Base-by-base conservation (phyloP, 2,797 vertebrate species). In the Anisognathus igniventris region DNA sequence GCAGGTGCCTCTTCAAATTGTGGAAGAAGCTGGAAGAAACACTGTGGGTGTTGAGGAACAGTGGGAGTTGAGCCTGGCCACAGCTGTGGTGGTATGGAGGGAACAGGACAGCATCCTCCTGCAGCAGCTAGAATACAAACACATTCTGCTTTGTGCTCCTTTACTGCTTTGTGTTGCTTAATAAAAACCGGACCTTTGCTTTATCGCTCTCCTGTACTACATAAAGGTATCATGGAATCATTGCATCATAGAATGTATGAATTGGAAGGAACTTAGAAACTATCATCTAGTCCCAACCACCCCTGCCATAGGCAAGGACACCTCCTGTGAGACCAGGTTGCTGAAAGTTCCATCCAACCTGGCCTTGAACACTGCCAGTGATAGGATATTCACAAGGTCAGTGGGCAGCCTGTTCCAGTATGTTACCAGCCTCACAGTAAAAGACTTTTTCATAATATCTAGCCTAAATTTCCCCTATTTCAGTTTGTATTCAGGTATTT, bases 41-140 rank as follows among this genome's bases (percentile, higher is more conserved):
- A 15, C 19, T 0, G 0, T 14, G 4, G 15, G 40, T 7, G 16
- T 28, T 16, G 67, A 44, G 30, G 35, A 47, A 20, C 10, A 9
- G 3, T 9, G 9, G 13, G 15, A 17, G 5, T n/a, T 62, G n/a
- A 48, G 77, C 48, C 3, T 2, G 35, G 16, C 19, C 27, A 3
- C 31, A n/a, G n/a, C 13, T 40, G 19, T 10, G 6, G 14, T 75
- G 16, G 13, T 15, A 6, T 2, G 0, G 45, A 11, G 5, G 14
- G 9, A 35, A 19, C 16, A 64, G 23, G 40, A 30, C 21, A 24
- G 47, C n/a, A 30, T 14, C 14, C 10, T 27, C 16, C 0, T 20
- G 17, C 28, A 42, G 53, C 54, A 16, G 1, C 14, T 62, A 21
- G 54, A 76, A 56, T 17, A 14, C 30, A 35, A 27, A 35, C 9